Conservation (phyloP, 2,888 invertebrate species). For the Heteropelma amictum region DNA sequence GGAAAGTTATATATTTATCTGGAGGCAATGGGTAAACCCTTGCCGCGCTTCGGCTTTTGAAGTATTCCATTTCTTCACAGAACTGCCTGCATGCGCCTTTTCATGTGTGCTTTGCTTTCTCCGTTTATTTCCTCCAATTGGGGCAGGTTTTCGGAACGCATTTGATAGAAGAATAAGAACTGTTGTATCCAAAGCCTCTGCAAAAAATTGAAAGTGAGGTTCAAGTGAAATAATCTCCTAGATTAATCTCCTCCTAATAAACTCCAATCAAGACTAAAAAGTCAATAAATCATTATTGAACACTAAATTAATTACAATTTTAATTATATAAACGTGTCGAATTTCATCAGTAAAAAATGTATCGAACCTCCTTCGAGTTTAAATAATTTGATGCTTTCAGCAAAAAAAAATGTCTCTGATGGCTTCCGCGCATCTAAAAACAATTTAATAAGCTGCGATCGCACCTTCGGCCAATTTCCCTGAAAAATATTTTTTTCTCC, state of each 20-base stretch:
- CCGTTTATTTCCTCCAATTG: background rate
- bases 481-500: background rate
- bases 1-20: background rate
- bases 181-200: background rate
- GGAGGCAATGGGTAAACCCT: background rate
- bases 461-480: background rate
- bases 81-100: background rate
- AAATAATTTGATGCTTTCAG: background rate
- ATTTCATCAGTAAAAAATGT: background rate
- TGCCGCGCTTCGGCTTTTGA: background rate
- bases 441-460: background rate
- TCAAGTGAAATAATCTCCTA: background rate
- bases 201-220: background rate
- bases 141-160: background rate
- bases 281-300: background rate
- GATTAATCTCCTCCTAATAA: too few relatives aligned
- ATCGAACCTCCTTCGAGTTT: conserved; percentile 1
- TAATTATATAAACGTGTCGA: background rate
- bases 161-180: background rate
- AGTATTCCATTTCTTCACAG: background rate
- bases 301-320: background rate
- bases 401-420: background rate
- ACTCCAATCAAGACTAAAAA: background rate
- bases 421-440: background rate
- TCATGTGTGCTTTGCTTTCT: background rate